phyloP scores from a whole-genome alignment of 2,113 vertebrate species.

The Alethe diademata region DNA sequence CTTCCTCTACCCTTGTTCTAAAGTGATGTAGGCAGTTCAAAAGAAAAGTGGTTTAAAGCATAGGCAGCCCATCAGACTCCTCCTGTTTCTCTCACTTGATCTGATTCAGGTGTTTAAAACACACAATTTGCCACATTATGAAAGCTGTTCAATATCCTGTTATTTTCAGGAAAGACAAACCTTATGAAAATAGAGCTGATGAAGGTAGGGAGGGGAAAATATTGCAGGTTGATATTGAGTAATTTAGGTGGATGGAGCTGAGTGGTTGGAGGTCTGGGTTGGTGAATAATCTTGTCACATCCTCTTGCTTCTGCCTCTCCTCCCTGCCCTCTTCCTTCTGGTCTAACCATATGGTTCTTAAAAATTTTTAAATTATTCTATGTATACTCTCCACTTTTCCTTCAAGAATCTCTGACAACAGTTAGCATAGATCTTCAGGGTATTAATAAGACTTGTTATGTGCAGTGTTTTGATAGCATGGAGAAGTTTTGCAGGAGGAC shows the following conservation, averaged over 20 bases:
- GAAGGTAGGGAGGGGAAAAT: not conserved
- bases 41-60: not conserved
- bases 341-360: not conserved
- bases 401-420: not conserved
- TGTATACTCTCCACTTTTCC: not conserved
- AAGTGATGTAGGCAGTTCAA: not conserved
- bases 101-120: not conserved
- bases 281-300: not conserved
- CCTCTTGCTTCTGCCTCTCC: not conserved
- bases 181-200: not conserved
- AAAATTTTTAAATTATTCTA: fast-evolving
- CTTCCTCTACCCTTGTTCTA: not conserved
- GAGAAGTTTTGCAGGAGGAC: not conserved
- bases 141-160: not conserved
- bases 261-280: not conserved
- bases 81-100: not conserved
- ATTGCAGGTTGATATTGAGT: not conserved
- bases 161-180: not conserved
- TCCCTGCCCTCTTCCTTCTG: fast-evolving
- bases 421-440: not conserved
- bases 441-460: not conserved
- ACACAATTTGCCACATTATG: not conserved
- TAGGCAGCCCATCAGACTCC: not conserved
- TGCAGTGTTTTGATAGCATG: not conserved
- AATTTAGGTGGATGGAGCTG: not conserved